Evolutionary conservation across 1,140 invertebrate genomes (phyloP), one percentile per base, ranked within the genome.

Genomic region (Bursaphelenchus mucronatus): DNA sequence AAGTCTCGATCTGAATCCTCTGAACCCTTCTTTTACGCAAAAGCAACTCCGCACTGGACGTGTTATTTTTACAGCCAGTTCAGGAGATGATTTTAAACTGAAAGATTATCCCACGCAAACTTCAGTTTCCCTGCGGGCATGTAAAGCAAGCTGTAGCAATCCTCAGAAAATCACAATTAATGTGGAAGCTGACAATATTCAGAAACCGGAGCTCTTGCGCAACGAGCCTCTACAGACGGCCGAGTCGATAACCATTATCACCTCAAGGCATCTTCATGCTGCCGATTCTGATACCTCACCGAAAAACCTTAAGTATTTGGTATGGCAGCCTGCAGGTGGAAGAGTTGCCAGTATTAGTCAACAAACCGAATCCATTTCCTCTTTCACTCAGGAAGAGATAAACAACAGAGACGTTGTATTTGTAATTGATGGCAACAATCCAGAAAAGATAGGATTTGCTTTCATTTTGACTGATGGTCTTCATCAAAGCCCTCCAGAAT

Each of bases 391-490:
- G 58, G 55, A 61, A 21, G 78, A 81, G 46, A 11, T 78, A 15
- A 63, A 81, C 53, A 40, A 66, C 11, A 50, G 66, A 30, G 17
- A 63, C 19, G 63, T 76, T 41, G 51, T n/a, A 39, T 44, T 55
- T 55, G 15, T 50, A 50, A 19, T 55, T 55, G 13, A n/a, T 15
- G 54, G 39, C 5, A 43, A 55, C 6, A 4, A n/a, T 55, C 13
- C 1, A n/a, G 19, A 59, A 59, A 39, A 43, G 46, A 49, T 55
- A 15, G 78, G 78, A 13, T 80, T 80, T 57, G 72, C 73, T 5
- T 80, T 80, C 64, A 57, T 81, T 39, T 64, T 81, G 30, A 73
- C 66, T 10, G 79, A 80, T 58, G 78, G 78, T 17, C 17, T 62
- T 7, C 61, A 64, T 51, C 79, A 80, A 63, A 64, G 64, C 15